Evolutionary conservation across 30 jellyfish, hydroid and myxozoan species (phyloP).

Genomic region (Aurelia sp.): DNA sequence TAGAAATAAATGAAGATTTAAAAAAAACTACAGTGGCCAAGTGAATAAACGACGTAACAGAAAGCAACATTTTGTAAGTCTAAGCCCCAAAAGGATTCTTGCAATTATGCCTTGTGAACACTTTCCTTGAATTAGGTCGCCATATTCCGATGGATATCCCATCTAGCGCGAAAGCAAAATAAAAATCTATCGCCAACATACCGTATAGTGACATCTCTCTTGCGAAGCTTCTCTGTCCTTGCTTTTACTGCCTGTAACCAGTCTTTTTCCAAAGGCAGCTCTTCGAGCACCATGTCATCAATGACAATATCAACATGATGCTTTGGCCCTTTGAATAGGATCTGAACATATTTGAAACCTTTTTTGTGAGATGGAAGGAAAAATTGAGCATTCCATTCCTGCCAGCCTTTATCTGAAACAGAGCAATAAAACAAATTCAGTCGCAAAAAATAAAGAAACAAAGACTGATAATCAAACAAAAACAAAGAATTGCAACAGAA

Average conservation of each 20-base stretch:
- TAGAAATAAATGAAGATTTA: no score
- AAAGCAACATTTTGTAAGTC: no score
- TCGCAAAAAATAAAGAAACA: not conserved
- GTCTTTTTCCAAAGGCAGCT: constrained; percentile 62
- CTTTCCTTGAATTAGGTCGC: no score
- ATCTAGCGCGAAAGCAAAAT: no score
- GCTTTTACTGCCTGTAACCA: constrained; percentile 73
- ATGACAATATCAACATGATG: constrained; percentile 73
- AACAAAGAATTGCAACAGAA: no score
- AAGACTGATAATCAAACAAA: not conserved
- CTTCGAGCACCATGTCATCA: constrained; percentile 81
- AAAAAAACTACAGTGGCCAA: no score
- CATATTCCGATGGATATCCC: no score
- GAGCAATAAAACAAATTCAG: not conserved
- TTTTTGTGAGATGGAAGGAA: constrained; percentile 68
- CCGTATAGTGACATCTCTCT: constrained; percentile 81
- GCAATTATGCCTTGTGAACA: no score
- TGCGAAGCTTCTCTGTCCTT: constrained; percentile 64
- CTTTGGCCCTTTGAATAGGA: constrained; percentile 83
- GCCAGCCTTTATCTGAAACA: constrained; percentile 85
- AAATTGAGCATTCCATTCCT: constrained; percentile 88
- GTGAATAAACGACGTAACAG: no score
- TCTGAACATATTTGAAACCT: constrained; percentile 76
- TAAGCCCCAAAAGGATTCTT: no score
- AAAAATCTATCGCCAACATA: not conserved